Evolutionary conservation across 1,140 invertebrate species (phyloP).

Genomic region (Drosophila melanogaster): Release_6_plus_ISO1_MT NT_033777.3:13675001-13675500

Average conservation of each 20-base stretch:
- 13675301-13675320: slow-evolving; percentile 37
- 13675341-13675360: not conserved
- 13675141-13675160: too few relatives aligned
- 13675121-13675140: too few relatives aligned
- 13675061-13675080: too few relatives aligned
- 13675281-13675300: not conserved
- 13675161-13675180: too few relatives aligned
- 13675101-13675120: too few relatives aligned
- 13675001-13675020: too few relatives aligned
- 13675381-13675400: slow-evolving; percentile 44
- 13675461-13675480: slow-evolving; percentile 17
- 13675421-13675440: slow-evolving; percentile 14
- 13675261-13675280: not conserved
- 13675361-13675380: slow-evolving; percentile 11
- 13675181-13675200: too few relatives aligned
- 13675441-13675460: slow-evolving; percentile 20
- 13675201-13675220: too few relatives aligned
- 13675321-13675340: slow-evolving; percentile 39
- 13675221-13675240: not conserved
- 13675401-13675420: slow-evolving; percentile 23
- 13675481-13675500: slow-evolving; percentile 7
- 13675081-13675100: too few relatives aligned
- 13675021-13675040: too few relatives aligned
- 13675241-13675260: not conserved
- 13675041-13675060: too few relatives aligned